phyloP scores from a whole-genome alignment of 2,888 invertebrate genomes.

The Microchrysa polita region DNA sequence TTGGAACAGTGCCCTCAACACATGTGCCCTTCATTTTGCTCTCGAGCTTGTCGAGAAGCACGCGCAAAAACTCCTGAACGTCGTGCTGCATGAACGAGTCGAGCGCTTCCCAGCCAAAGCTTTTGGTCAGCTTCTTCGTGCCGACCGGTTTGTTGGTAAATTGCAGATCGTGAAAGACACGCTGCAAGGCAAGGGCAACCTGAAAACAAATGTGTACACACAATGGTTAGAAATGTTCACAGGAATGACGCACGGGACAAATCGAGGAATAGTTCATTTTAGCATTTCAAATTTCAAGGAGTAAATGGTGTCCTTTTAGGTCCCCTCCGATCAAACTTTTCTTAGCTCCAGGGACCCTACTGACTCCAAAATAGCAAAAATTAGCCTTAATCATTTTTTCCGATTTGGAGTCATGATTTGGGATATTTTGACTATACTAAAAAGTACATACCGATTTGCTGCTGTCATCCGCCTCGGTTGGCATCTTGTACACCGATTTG shows the following conservation, averaged over 20 bases:
- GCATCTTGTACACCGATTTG: constrained; percentile 98
- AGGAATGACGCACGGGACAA: too few species aligned
- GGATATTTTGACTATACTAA: too few species aligned
- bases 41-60: constrained; percentile 95
- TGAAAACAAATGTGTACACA: constrained; percentile 10
- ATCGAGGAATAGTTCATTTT: too few species aligned
- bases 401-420: too few species aligned
- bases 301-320: too few species aligned
- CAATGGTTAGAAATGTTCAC: too few species aligned
- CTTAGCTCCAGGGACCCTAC: too few species aligned
- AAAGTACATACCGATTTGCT: constrained; percentile 75
- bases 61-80: constrained; percentile 87
- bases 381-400: too few species aligned
- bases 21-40: constrained; percentile 99
- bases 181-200: constrained; percentile 89
- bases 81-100: constrained; percentile 99
- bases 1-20: constrained; percentile 97
- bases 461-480: constrained; percentile 97
- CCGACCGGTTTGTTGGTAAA: constrained; percentile 98
- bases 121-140: constrained; percentile 98
- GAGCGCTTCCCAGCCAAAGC: constrained; percentile 99
- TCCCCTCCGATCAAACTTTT: too few species aligned
- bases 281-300: too few species aligned
- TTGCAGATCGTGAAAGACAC: constrained; percentile 98
- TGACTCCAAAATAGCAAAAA: too few species aligned